Conservation (phyloP, 2,888 invertebrate genomes). For the Hypomecis atomaria region DNA sequence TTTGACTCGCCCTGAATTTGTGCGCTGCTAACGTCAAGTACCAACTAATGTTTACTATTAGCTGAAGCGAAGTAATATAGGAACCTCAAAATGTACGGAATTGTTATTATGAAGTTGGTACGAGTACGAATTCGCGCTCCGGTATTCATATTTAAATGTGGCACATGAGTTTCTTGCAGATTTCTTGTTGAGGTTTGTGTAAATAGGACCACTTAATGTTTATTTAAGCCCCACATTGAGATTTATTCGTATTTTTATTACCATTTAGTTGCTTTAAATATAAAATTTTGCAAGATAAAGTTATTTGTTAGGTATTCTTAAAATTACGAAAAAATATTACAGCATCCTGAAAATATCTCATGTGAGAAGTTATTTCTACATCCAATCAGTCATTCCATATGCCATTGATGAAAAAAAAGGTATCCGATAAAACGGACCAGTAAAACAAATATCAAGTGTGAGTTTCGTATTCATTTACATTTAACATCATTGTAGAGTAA, state of each 20-base stretch:
- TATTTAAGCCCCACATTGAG: not conserved
- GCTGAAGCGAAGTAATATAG: slow-evolving; percentile 29
- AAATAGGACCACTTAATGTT: slow-evolving; percentile 1
- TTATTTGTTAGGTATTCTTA: too few relatives aligned
- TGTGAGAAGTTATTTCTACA: too few relatives aligned
- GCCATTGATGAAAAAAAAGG: too few relatives aligned
- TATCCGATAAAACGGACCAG: too few relatives aligned
- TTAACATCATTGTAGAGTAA: too few relatives aligned
- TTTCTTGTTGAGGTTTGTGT: slow-evolving; percentile 5
- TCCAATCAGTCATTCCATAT: too few relatives aligned
- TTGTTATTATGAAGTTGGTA: slow-evolving; percentile 19
- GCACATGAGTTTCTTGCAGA: slow-evolving; percentile 38
- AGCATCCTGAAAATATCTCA: too few relatives aligned
- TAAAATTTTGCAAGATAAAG: too few relatives aligned
- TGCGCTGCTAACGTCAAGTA: slow-evolving; percentile 47
- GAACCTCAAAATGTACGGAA: slow-evolving; percentile 26
- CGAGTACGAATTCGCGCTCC: not conserved
- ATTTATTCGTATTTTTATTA: not conserved
- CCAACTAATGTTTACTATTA: slow-evolving; percentile 46
- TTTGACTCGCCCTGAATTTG: slow-evolving; percentile 62
- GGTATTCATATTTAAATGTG: slow-evolving; percentile 21
- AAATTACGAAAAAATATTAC: too few relatives aligned
- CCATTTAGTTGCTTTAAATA: too few relatives aligned
- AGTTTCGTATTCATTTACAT: too few relatives aligned
- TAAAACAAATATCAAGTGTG: too few relatives aligned